Evolutionary conservation across 2,797 vertebrate genomes (phyloP).

Genomic region (Acomys russatus): DNA sequence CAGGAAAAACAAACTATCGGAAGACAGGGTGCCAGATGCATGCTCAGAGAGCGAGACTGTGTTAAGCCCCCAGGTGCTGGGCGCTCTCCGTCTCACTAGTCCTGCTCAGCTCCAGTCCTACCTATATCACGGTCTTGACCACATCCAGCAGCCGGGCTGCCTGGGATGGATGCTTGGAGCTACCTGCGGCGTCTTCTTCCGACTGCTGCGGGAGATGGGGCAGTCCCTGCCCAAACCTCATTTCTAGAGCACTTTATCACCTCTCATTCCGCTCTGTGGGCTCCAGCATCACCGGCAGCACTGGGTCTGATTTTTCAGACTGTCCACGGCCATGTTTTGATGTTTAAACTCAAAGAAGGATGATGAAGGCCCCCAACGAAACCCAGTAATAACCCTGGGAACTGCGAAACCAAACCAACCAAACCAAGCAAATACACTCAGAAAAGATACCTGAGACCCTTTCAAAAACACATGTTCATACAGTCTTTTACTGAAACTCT

Average conservation of each 20-base stretch:
- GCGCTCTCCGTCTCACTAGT: background rate
- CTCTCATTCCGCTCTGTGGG: background rate
- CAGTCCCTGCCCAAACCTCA: background rate
- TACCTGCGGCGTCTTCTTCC: background rate
- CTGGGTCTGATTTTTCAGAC: background rate
- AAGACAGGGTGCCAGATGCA: background rate
- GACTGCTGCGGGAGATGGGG: background rate
- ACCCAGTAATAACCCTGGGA: background rate
- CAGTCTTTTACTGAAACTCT: background rate
- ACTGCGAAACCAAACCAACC: background rate
- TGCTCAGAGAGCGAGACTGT: background rate
- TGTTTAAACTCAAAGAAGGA: conserved; percentile 25
- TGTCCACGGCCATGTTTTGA: background rate
- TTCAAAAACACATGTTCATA: background rate
- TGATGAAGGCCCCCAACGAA: background rate
- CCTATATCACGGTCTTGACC: background rate
- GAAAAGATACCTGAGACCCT: background rate
- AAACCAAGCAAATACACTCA: background rate
- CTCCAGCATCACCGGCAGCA: background rate
- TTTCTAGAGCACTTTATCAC: background rate
- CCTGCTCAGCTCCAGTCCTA: background rate
- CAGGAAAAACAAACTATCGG: background rate
- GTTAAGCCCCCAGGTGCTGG: background rate
- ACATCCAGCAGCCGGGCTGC: background rate
- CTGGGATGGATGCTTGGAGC: background rate